Evolutionary conservation across 2,113 vertebrate species (phyloP).

Genomic region (Ptilorrhoa leucosticta): DNA sequence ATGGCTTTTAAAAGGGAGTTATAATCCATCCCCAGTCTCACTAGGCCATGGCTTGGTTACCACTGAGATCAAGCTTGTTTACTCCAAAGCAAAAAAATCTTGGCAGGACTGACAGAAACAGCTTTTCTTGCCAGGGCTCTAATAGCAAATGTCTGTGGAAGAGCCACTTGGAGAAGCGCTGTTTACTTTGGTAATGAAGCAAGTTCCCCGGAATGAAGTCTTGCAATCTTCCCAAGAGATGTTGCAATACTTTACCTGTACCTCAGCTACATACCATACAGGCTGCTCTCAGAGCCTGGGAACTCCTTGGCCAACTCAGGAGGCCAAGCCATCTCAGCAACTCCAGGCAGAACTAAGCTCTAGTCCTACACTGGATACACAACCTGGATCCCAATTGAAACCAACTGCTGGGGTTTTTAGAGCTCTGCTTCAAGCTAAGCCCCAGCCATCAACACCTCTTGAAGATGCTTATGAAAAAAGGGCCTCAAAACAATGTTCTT

Average conservation of each 20-base stretch:
- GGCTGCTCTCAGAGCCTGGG: not conserved
- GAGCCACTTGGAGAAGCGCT: not conserved
- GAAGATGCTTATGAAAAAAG: not conserved
- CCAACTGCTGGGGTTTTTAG: rapidly evolving
- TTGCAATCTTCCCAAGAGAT: not conserved
- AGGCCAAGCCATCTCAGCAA: not conserved
- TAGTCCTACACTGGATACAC: no score
- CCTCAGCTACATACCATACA: not conserved
- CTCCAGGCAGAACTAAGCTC: not conserved
- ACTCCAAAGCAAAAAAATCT: conserved; percentile 38
- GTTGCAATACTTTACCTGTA: conserved; percentile 23
- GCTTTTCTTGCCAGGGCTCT: not conserved
- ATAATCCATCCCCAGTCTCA: not conserved
- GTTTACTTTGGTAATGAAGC: conserved; percentile 43
- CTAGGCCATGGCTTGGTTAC: not conserved
- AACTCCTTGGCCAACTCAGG: not conserved
- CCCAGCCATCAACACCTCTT: not conserved
- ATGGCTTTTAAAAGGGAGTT: not conserved
- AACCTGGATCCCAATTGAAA: not conserved
- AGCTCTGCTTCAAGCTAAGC: not conserved
- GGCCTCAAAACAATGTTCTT: not conserved
- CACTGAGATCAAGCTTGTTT: conserved; percentile 25
- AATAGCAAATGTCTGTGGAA: conserved; percentile 12
- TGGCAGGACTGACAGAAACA: conserved; percentile 48
- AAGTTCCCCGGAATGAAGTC: conserved; percentile 38